A percentile compares a stretch with the other conserved stretches of the same genome.
Evolutionary conservation across 2,113 vertebrate genomes (phyloP).

Genomic region (Periophthalmodon schlosseri): DNA sequence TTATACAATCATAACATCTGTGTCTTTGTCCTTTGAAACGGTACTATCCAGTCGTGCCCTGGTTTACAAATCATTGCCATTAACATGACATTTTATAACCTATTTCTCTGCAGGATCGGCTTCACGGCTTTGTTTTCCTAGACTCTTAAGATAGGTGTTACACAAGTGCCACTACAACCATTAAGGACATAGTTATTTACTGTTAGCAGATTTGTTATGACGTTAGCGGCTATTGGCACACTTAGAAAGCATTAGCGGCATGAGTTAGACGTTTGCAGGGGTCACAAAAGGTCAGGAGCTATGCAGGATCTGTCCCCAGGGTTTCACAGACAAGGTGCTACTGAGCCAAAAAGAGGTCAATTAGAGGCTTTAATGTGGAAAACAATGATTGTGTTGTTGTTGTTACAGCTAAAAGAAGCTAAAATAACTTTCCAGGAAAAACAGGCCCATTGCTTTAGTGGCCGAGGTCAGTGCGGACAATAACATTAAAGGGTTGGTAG

Average conservation of each 20-base stretch:
- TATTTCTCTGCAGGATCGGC: conserved; percentile 3
- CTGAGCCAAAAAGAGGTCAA: conserved; percentile 14
- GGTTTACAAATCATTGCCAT: conserved; percentile 22
- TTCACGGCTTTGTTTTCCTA: conserved; percentile 13
- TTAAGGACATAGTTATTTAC: background rate
- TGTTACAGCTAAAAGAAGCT: background rate
- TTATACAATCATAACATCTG: background rate
- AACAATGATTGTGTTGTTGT: conserved; percentile 33
- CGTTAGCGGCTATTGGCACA: conserved; percentile 11
- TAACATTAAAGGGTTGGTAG: background rate
- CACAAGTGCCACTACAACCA: background rate
- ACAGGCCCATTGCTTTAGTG: background rate
- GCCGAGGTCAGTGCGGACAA: background rate
- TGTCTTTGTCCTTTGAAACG: background rate
- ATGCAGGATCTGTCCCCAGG: conserved; percentile 17
- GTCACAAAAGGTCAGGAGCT: conserved; percentile 25
- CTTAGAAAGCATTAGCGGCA: conserved; percentile 21
- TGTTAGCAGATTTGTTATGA: background rate
- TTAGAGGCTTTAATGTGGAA: conserved; percentile 48
- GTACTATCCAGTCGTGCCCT: background rate
- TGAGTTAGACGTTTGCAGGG: background rate
- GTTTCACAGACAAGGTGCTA: conserved; percentile 9
- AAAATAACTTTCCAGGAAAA: conserved; percentile 29
- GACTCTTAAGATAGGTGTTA: background rate
- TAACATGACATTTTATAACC: conserved; percentile 37